Evolutionary conservation across 2,888 invertebrate species (phyloP).

Genomic region (Oasisia sp.): DNA sequence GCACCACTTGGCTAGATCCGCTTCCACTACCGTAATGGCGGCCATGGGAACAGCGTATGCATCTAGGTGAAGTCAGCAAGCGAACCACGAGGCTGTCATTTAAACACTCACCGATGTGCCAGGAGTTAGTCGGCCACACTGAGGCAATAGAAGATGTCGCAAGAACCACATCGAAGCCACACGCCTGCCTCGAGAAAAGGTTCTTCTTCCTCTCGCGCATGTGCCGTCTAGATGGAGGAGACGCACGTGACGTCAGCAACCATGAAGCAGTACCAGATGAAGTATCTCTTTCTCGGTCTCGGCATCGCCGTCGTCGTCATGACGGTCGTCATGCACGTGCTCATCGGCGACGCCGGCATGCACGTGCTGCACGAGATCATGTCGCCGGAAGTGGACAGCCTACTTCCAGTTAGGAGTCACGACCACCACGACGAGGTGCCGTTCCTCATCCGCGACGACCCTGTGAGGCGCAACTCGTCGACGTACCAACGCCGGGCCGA

Average conservation of each 20-base stretch:
- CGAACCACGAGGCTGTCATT: not conserved
- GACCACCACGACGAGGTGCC: constrained; percentile 36
- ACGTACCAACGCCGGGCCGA: not conserved
- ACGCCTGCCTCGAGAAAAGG: not conserved
- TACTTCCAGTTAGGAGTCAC: constrained; percentile 26
- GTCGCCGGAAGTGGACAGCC: not conserved
- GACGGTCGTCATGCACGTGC: not conserved
- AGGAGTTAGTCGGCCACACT: not conserved
- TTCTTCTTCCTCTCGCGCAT: not conserved
- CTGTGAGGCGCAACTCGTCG: constrained; percentile 25
- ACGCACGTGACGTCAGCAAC: not conserved
- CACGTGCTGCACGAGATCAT: not conserved
- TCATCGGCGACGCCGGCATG: not conserved
- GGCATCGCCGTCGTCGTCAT: not conserved
- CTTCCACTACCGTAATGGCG: no score
- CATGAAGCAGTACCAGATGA: not conserved
- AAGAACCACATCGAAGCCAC: not conserved
- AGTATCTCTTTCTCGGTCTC: not conserved
- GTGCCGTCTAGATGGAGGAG: not conserved
- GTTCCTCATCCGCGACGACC: constrained; percentile 38
- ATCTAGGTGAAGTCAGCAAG: not conserved
- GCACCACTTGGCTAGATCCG: no score
- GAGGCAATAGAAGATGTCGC: not conserved
- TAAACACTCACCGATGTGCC: not conserved
- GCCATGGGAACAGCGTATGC: not conserved